Conservation (phyloP, 2,888 invertebrate species). For the Trissonchulus sp. region DNA sequence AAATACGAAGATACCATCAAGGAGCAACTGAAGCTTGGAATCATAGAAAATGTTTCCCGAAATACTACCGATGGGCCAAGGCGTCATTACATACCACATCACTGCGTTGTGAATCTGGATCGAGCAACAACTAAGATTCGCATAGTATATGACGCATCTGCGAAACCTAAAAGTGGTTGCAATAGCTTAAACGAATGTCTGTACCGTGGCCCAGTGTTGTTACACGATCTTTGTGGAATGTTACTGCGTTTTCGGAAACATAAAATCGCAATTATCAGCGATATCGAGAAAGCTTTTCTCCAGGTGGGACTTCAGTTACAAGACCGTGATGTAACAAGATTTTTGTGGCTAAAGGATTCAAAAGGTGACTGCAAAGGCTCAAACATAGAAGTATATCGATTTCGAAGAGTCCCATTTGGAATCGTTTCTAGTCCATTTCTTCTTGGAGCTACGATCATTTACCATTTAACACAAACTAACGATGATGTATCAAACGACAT, state of each 20-base stretch:
- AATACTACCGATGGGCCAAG: neutral
- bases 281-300: constrained; percentile 42
- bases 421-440: constrained; percentile 35
- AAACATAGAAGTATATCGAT: constrained; percentile 36
- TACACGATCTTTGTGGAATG: neutral
- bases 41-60: neutral
- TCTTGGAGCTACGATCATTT: constrained; percentile 33
- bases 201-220: constrained; percentile 8
- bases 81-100: constrained; percentile 20
- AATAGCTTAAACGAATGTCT: constrained; percentile 22
- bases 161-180: neutral
- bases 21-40: neutral
- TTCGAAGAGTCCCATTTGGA: constrained; percentile 39
- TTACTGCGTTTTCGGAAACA: neutral
- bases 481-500: neutral
- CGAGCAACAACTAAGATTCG: constrained; percentile 14
- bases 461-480: constrained; percentile 18
- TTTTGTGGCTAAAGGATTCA: constrained; percentile 16
- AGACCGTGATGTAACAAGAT: constrained; percentile 33
- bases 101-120: constrained; percentile 13
- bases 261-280: constrained; percentile 23
- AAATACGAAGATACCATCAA: constrained; percentile 8
- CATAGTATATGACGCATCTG: constrained; percentile 19
- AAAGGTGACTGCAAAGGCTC: neutral
- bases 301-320: constrained; percentile 32